phyloP scores from a whole-genome alignment of 2,888 invertebrate genomes.

The Chelonus formosanus region DNA sequence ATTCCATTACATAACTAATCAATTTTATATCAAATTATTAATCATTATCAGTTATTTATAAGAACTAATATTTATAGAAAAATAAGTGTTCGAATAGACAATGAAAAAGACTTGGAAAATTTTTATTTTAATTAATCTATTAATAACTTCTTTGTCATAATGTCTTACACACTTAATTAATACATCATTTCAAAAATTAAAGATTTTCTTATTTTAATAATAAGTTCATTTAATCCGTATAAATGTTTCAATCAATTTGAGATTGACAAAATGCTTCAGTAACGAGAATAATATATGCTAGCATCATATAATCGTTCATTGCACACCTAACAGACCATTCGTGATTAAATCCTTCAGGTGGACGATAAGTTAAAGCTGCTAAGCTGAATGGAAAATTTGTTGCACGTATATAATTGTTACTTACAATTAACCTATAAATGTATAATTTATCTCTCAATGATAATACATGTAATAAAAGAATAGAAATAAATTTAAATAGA shows the following conservation, averaged over 20 bases:
- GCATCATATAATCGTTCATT: conserved; percentile 52
- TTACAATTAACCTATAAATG: conserved; percentile 38
- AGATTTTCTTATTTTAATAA: no score
- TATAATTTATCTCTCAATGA: conserved; percentile 16
- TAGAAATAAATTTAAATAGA: conserved; percentile 21
- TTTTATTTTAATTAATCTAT: no score
- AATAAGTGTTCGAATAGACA: no score
- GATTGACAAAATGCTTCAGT: conserved; percentile 47
- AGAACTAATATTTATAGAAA: no score
- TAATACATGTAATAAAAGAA: conserved; percentile 36
- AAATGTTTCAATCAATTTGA: background rate
- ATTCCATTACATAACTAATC: no score
- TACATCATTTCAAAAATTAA: no score
- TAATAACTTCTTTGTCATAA: no score
- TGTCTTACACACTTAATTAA: no score
- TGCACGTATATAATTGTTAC: conserved; percentile 44
- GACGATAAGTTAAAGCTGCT: conserved; percentile 40
- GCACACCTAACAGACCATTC: conserved; percentile 46
- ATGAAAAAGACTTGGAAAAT: no score
- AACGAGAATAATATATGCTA: conserved; percentile 46
- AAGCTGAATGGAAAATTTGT: conserved; percentile 48
- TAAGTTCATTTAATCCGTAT: no score
- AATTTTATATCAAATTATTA: no score
- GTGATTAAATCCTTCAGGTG: conserved; percentile 44
- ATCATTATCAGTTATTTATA: no score